Percentiles rank a stretch among this genome's conserved stretches.
Evolutionary conservation across 1,140 invertebrate species (phyloP).

Genomic region (Tetragonula clypearis): DNA sequence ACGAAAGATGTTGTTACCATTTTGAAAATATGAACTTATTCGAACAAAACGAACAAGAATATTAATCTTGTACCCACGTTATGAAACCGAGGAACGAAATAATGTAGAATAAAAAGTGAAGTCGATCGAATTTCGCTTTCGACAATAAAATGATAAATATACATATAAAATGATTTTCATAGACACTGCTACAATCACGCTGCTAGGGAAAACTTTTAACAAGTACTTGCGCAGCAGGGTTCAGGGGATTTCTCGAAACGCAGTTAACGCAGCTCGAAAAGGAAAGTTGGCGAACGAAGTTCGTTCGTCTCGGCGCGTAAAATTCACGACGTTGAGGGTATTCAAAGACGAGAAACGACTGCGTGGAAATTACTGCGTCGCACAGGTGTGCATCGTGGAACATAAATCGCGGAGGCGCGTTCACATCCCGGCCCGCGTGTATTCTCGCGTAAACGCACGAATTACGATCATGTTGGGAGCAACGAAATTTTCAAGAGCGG

Average conservation of each 20-base stretch:
- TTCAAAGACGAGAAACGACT: slow-evolving; percentile 13
- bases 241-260: not conserved
- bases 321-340: slow-evolving; percentile 20
- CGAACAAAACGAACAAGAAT: too few species aligned
- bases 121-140: too few species aligned
- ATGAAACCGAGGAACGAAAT: too few species aligned
- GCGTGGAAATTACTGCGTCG: slow-evolving; percentile 37
- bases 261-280: not conserved
- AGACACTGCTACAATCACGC: not conserved
- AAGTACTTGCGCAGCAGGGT: not conserved
- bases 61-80: too few species aligned
- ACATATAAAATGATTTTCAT: too few species aligned
- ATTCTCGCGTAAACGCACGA: slow-evolving; percentile 16
- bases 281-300: not conserved
- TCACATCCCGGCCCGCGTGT: slow-evolving; percentile 7
- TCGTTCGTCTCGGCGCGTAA: not conserved
- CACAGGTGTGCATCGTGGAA: slow-evolving; percentile 44
- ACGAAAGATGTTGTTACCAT: too few species aligned
- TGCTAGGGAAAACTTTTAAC: not conserved
- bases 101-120: too few species aligned
- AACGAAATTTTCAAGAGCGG: slow-evolving; percentile 57
- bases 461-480: slow-evolving; percentile 42
- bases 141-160: too few species aligned
- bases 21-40: too few species aligned
- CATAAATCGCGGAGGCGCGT: slow-evolving; percentile 64